Conservation (phyloP, 2,888 invertebrate species). For the Cerceris ruficornis region DNA sequence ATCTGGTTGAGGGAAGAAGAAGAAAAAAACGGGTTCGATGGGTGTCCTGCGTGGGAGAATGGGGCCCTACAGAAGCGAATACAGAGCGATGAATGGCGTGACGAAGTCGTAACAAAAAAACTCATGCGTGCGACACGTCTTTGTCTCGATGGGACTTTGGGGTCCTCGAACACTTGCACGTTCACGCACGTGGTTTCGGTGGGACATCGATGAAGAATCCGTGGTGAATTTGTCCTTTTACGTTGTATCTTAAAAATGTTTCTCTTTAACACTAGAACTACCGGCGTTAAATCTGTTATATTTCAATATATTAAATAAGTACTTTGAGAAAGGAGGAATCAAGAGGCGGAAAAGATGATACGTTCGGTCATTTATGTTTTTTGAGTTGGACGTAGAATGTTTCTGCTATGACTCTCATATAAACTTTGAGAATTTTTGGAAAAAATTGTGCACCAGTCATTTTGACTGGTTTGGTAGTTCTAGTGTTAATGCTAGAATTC, state of each 20-base stretch:
- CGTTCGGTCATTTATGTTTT: too few species aligned
- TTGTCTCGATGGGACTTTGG: constrained; percentile 41
- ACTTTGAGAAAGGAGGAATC: too few species aligned
- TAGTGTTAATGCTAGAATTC: too few species aligned
- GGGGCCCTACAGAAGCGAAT: constrained; percentile 46
- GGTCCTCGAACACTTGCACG: not conserved
- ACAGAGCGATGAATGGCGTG: constrained; percentile 61
- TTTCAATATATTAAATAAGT: too few species aligned
- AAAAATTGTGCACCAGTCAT: too few species aligned
- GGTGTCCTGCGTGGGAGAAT: constrained; percentile 77
- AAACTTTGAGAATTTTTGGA: too few species aligned
- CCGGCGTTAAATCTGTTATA: too few species aligned
- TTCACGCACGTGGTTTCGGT: constrained; percentile 11
- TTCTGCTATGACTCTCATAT: too few species aligned
- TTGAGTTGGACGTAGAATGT: too few species aligned
- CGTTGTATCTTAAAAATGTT: not conserved
- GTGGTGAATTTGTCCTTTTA: not conserved
- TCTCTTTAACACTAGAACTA: too few species aligned
- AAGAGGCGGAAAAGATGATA: too few species aligned
- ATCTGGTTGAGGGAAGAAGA: constrained; percentile 64
- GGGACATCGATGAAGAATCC: constrained; percentile 6
- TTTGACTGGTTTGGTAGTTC: too few species aligned
- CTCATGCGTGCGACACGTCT: constrained; percentile 63
- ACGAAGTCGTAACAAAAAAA: constrained; percentile 67
- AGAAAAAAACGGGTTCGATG: constrained; percentile 75